Conservation (phyloP, 2,797 vertebrate genomes). For the Sebastes iracundus region DNA sequence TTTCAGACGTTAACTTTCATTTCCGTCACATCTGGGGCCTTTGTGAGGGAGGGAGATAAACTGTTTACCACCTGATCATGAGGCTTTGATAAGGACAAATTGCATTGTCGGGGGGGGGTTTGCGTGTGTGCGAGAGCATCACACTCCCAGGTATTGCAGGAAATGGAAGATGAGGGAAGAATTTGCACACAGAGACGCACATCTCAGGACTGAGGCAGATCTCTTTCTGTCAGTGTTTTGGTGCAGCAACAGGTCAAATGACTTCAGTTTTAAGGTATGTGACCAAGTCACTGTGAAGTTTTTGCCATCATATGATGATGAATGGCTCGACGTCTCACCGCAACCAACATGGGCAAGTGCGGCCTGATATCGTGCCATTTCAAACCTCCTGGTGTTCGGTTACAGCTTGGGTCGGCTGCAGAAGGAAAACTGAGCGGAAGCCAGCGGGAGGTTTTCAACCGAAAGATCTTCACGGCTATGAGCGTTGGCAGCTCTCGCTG, state of each 20-base stretch:
- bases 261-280: constrained; percentile 55
- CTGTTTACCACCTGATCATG: constrained; percentile 60
- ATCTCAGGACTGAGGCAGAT: constrained; percentile 27
- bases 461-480: constrained; percentile 48
- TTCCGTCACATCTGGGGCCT: constrained; percentile 63
- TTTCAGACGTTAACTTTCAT: constrained; percentile 56
- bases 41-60: constrained; percentile 53
- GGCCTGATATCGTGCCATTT: constrained; percentile 44
- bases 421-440: constrained; percentile 59
- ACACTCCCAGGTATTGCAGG: constrained; percentile 30
- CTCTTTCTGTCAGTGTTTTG: constrained; percentile 30
- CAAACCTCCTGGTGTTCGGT: constrained; percentile 53
- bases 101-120: constrained; percentile 9
- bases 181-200: constrained; percentile 3
- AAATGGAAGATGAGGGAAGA: constrained; percentile 49
- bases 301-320: constrained; percentile 44
- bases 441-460: constrained; percentile 59
- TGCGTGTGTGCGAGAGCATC: constrained; percentile 6
- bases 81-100: constrained; percentile 59
- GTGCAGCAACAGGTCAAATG: constrained; percentile 53
- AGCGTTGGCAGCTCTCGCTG: constrained; percentile 30
- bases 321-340: constrained; percentile 40
- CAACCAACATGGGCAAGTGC: constrained; percentile 37
- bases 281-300: constrained; percentile 36
- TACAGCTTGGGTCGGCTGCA: constrained; percentile 42